A percentile compares a stretch with the other conserved stretches of the same genome.
Evolutionary conservation across 2,888 invertebrate genomes (phyloP).

Genomic region (Ethmia dodecea): DNA sequence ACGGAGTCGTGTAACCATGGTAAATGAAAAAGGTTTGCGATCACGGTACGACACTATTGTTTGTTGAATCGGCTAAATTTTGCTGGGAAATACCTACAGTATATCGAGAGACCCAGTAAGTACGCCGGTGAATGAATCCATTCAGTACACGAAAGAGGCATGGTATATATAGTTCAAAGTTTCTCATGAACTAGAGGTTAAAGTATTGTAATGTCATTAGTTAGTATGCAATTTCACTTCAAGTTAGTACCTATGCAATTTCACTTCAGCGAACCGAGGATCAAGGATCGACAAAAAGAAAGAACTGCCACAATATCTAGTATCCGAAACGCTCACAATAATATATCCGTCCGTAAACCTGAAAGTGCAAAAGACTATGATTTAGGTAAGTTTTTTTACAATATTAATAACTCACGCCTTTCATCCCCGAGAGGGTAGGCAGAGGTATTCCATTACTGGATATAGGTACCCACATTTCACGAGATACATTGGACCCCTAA

Average conservation of each 20-base stretch:
- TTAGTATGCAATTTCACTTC: background rate
- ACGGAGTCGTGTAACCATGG: constrained; percentile 31
- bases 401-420: too few relatives aligned
- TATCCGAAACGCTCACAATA: constrained; percentile 43
- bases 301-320: constrained; percentile 29
- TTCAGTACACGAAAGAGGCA: constrained; percentile 22
- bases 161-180: constrained; percentile 6
- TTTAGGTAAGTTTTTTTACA: constrained; percentile 67
- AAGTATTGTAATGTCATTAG: too few relatives aligned
- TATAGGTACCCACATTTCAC: too few relatives aligned
- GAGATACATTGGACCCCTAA: too few relatives aligned
- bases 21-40: constrained; percentile 30
- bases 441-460: too few relatives aligned
- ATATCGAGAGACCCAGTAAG: constrained; percentile 1
- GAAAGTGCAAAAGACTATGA: constrained; percentile 50
- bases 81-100: constrained; percentile 14
- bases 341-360: constrained; percentile 60
- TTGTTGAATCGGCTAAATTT: constrained; percentile 26
- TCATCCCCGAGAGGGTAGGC: too few relatives aligned
- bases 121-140: constrained; percentile 12
- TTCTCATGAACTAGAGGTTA: too few relatives aligned
- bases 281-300: constrained; percentile 37
- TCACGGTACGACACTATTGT: constrained; percentile 14
- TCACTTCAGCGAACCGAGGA: constrained; percentile 41
- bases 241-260: constrained; percentile 31